These are phyloP conservation scores for Junonia oenone DNA, from an alignment of 2,888 invertebrate genomes.

Conservation along the genomic window DNA sequence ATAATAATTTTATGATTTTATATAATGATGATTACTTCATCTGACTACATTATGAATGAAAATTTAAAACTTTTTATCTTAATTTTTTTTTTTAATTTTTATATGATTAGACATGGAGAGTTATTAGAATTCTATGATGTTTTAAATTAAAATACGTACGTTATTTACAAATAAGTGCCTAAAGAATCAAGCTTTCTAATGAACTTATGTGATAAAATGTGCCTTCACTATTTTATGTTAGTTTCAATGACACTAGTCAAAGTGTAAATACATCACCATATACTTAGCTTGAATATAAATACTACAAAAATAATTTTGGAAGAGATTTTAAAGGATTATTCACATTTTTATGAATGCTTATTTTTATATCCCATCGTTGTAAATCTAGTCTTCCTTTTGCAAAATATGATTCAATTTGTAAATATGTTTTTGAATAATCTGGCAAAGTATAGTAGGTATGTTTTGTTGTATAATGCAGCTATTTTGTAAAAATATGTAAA, in stretches of 20 bases:
- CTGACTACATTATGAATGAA: neutral
- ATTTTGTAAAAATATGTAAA: neutral
- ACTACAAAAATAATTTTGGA: neutral
- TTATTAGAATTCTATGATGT: neutral
- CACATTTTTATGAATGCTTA: neutral
- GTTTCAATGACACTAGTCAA: constrained; percentile 4
- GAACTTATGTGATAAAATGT: constrained; percentile 10
- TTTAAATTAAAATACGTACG: neutral
- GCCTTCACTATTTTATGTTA: constrained; percentile 9
- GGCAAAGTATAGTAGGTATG: neutral
- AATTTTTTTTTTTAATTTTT: neutral
- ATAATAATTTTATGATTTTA: neutral
- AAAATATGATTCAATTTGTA: neutral
- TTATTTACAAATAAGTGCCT: neutral
- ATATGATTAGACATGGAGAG: neutral
- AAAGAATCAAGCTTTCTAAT: neutral
- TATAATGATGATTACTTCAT: too few relatives aligned
- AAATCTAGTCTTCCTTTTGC: constrained; percentile 21
- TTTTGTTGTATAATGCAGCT: neutral
- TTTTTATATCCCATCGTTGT: constrained; percentile 10
- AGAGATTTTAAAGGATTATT: neutral
- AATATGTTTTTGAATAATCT: neutral
- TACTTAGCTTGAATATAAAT: neutral
- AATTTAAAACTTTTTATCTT: neutral
- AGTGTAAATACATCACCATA: neutral